Percentiles rank a stretch among this genome's conserved stretches.
phyloP scores from a whole-genome alignment of 2,797 vertebrate genomes.

The Spatula versicolor region DNA sequence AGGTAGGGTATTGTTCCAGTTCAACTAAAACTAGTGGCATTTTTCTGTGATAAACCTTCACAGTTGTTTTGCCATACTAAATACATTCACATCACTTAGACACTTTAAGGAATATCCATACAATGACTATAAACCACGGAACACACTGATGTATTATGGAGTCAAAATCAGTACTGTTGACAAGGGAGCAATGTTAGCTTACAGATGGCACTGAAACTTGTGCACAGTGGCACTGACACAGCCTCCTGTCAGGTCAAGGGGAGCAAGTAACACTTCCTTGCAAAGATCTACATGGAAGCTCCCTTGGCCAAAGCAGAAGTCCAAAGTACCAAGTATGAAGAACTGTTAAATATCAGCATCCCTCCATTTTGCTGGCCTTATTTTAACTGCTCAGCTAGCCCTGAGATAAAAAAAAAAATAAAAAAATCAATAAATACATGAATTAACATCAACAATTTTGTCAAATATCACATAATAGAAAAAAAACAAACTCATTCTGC shows the following conservation, averaged over 20 bases:
- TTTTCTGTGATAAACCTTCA: neutral
- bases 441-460: neutral
- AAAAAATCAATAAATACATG: neutral
- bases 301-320: neutral
- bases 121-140: neutral
- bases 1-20: neutral
- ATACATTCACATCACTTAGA: neutral
- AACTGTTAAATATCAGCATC: neutral
- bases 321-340: neutral
- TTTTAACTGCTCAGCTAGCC: neutral
- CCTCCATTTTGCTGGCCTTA: neutral
- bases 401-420: neutral
- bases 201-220: neutral
- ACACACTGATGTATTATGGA: neutral
- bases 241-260: neutral
- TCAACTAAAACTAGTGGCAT: neutral
- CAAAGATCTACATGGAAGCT: neutral
- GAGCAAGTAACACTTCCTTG: neutral
- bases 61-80: neutral
- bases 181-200: accelerated
- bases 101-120: neutral
- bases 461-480: neutral
- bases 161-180: neutral
- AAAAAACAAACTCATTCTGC: neutral
- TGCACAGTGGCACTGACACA: neutral